Evolutionary conservation across 2,113 vertebrate genomes (phyloP), one percentile per base, ranked within the genome.

Genomic region (Coracopsis vasa): DNA sequence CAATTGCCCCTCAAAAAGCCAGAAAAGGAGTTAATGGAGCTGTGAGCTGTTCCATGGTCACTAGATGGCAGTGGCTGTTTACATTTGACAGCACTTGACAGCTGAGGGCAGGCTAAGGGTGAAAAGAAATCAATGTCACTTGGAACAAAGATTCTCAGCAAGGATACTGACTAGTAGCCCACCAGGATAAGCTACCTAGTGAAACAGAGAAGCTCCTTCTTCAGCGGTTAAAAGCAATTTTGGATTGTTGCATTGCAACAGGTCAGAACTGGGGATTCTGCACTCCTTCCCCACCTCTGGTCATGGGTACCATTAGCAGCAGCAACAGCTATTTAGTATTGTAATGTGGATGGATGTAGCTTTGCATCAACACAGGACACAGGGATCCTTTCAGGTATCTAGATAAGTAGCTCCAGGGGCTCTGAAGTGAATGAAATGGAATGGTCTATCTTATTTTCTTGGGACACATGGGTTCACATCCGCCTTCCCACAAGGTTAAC

Each of bases 31-130:
- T n/a, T 90, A 56, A 3, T 7, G 78, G 29, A 28, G n/a, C 60
- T 11, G 88, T 16, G 66, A 77, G 64, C 54, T 16, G 31, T 23
- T 10, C 31, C 33, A 0, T 1, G 64, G 75, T 66, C 95, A 92
- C 95, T 97, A 97, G 96, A 62, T 95, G 96, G 96, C 96, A 50
- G 72, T 79, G 92, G 41, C 42, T 35, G 67, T 39, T 88, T 15
- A 17, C 29, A 23, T 91, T 92, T 92, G 60, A 41, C 67, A n/a
- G 28, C 20, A n/a, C 42, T 3, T 3, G 33, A 0, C 27, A 8
- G 61, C 2, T 15, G 54, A 58, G 28, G 39, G 17, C 16, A 13
- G 5, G 6, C 25, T 41, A 4, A 28, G 48, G n/a, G 3, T 2
- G 45, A 8, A 7, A 27, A 8, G 29, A 33, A 29, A 47, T 24